Conservation (phyloP, 2,797 vertebrate genomes). For the Hemitrygon akajei region DNA sequence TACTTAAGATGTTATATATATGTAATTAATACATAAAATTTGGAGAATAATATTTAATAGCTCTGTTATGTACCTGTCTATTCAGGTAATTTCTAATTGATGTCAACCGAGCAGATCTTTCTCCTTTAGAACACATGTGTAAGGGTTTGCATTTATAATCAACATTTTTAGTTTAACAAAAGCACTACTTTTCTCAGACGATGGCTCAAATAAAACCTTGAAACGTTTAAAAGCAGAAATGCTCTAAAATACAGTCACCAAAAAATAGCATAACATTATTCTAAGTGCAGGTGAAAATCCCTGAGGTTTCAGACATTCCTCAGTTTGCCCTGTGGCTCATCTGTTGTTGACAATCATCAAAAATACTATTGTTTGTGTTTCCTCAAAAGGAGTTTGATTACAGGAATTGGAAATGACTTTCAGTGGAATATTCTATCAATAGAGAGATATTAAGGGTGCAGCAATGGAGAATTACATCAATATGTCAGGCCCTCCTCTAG, state of each 20-base stretch:
- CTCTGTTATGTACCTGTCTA: not conserved
- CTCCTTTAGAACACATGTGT: not conserved
- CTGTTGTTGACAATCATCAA: not conserved
- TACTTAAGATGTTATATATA: too few relatives aligned
- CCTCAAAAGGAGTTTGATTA: not conserved
- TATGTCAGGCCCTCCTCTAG: not conserved
- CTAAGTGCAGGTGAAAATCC: not conserved
- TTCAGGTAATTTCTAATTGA: not conserved
- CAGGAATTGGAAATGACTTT: slow-evolving; percentile 3
- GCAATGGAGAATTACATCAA: slow-evolving; percentile 26
- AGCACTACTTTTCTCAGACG: not conserved
- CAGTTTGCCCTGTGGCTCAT: not conserved
- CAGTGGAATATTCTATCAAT: slow-evolving; percentile 15
- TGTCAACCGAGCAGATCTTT: not conserved
- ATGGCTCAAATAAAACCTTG: not conserved
- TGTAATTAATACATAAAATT: not conserved
- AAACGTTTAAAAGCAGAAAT: not conserved
- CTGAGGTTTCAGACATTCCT: not conserved
- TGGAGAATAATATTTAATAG: not conserved
- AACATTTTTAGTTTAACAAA: not conserved
- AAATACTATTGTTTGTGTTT: not conserved
- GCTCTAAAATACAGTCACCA: not conserved
- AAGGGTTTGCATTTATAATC: not conserved
- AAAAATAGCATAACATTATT: not conserved
- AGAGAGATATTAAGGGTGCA: not conserved